phyloP scores from a whole-genome alignment of 2,888 invertebrate species.

The Parelbella ahira region DNA sequence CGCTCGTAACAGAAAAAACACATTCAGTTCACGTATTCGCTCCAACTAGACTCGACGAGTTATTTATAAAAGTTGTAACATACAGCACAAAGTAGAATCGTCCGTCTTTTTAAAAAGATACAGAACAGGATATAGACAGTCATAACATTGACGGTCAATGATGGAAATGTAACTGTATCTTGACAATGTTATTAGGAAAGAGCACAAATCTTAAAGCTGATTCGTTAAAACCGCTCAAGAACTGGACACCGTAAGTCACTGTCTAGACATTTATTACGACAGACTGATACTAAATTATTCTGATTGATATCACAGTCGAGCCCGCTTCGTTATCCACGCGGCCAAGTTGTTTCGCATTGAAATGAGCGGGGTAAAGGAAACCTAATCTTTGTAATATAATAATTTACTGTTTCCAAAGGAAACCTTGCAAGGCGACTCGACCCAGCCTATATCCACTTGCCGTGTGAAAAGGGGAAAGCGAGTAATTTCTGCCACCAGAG shows the following conservation, averaged over 20 bases:
- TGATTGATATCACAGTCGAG: constrained; percentile 20
- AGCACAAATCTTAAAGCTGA: no score
- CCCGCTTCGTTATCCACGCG: constrained; percentile 20
- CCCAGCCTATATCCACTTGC: constrained; percentile 2
- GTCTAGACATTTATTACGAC: constrained; percentile 20
- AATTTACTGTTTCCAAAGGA: constrained; percentile 17
- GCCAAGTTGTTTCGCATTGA: constrained; percentile 18
- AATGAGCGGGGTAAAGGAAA: constrained; percentile 15
- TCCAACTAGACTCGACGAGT: no score
- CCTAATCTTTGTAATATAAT: constrained; percentile 24
- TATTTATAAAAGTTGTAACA: no score
- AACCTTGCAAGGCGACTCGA: constrained; percentile 20
- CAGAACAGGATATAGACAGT: no score
- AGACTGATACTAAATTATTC: constrained; percentile 17
- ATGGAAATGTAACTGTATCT: no score
- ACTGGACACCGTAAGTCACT: constrained; percentile 11
- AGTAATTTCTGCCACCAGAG: constrained; percentile 15
- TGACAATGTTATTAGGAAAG: no score
- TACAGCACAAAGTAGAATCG: no score
- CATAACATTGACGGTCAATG: no score
- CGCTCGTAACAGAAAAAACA: background rate
- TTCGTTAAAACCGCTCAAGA: constrained; percentile 9
- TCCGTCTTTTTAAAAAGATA: no score
- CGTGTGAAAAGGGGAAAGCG: constrained; percentile 24
- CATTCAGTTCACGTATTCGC: background rate